Base-by-base conservation (phyloP, 2,797 vertebrate species). In the Carduelis carduelis region DNA sequence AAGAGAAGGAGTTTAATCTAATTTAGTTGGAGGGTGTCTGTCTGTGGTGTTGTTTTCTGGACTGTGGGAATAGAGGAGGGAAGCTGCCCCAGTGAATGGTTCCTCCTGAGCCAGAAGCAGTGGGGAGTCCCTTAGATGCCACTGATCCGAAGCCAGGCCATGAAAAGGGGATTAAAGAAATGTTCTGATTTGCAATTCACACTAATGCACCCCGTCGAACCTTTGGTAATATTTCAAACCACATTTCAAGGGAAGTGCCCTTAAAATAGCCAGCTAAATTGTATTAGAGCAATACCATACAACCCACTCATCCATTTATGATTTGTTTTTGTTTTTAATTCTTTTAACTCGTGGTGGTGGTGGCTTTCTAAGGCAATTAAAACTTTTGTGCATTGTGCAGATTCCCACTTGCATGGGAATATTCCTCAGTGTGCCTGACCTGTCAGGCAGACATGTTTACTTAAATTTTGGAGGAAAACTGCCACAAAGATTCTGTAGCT, bases 21-120 rank as follows among this genome's bases (percentile, higher is more conserved):
- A 99, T 99, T 99, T 99, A 98, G 98, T 98, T 98, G 98, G 98
- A 99, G 98, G 98, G 98, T 98, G 98, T 98, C 98, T 97, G 98
- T 98, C 98, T 98, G 98, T 97, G 90, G 98, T 97, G 98, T 98
- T 98, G 98, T 98, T 98, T 98, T 98, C 96, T 97, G 98, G 98
- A 99, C 98, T 99, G 99, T 99, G 99, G 99, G 99, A 99, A 99
- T 98, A 98, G 98, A 98, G 98, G 98, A 98, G 98, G 97, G 98
- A 98, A 98, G 98, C 97, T 97, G 98, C 93, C 95, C 97, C 95
- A 95, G 97, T 99, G 98, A 99, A 99, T 99, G 98, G 98, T 97
- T 97, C 97, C 98, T 98, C 98, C 98, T 98, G 98, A 98, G 98
- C 99, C 98, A 99, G 98, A 98, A 99, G 98, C 99, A 99, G 99